These are phyloP conservation scores for Mergus octosetaceus DNA, from an alignment of 2,797 vertebrate species.

Conservation along the genomic window DNA sequence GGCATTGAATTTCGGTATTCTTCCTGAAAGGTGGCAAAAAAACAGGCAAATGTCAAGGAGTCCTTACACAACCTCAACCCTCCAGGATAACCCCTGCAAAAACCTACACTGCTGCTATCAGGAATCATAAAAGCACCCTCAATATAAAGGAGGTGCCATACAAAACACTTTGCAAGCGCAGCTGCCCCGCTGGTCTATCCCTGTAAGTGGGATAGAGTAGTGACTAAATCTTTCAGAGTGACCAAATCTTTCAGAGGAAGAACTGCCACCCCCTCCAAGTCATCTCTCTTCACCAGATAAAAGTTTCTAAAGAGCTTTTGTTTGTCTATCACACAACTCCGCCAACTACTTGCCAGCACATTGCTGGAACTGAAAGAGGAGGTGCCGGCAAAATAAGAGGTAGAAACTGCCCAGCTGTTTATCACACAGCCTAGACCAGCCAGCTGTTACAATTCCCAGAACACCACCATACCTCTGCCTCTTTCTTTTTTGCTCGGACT, in stretches of 20 bases:
- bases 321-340: neutral
- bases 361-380: neutral
- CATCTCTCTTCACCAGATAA: neutral
- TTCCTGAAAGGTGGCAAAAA: conserved; percentile 78
- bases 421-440: neutral
- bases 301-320: neutral
- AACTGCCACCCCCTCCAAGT: neutral
- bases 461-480: conserved; percentile 88
- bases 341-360: neutral
- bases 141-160: neutral
- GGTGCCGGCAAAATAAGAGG: neutral
- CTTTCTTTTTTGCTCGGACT: conserved; percentile 94
- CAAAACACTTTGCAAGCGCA: neutral
- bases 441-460: neutral
- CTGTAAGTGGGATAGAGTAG: neutral
- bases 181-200: neutral
- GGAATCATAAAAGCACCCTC: neutral
- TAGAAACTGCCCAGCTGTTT: neutral
- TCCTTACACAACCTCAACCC: neutral
- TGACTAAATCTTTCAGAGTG: neutral
- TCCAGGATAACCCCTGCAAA: neutral
- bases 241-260: neutral
- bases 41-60: neutral
- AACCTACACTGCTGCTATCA: neutral
- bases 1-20: conserved; percentile 99